phyloP scores from a whole-genome alignment of 2,888 invertebrate species.

The Miltochrista miniata region DNA sequence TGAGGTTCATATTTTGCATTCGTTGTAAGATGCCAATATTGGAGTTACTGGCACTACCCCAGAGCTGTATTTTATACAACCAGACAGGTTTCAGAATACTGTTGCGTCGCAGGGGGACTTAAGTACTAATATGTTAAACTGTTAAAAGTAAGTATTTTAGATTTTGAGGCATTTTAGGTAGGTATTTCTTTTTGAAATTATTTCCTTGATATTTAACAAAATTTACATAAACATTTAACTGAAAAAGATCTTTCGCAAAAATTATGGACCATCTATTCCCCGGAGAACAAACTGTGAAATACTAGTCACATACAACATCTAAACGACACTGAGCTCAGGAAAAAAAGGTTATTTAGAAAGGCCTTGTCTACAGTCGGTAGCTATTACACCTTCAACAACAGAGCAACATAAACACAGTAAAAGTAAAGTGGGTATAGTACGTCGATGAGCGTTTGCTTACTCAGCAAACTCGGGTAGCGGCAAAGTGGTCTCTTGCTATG shows the following conservation, averaged over 20 bases:
- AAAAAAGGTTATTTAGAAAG: constrained; percentile 35
- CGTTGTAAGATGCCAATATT: too few relatives aligned
- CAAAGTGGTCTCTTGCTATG: constrained; percentile 40
- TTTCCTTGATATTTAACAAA: too few relatives aligned
- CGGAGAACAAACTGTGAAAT: constrained; percentile 15
- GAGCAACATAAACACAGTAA: constrained; percentile 40
- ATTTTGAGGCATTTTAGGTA: too few relatives aligned
- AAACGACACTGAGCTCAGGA: constrained; percentile 25
- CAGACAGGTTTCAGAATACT: too few relatives aligned
- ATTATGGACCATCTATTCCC: too few relatives aligned
- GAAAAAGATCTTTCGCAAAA: neutral
- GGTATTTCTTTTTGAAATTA: too few relatives aligned
- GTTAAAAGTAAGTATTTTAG: too few relatives aligned
- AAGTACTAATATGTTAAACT: too few relatives aligned
- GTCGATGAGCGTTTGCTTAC: constrained; percentile 53
- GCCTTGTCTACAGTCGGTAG: constrained; percentile 23
- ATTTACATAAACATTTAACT: neutral
- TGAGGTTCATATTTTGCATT: too few relatives aligned
- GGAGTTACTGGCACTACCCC: too few relatives aligned
- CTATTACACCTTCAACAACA: constrained; percentile 41
- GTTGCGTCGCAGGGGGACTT: too few relatives aligned
- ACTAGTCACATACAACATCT: constrained; percentile 26
- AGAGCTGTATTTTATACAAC: too few relatives aligned
- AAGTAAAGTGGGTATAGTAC: constrained; percentile 49
- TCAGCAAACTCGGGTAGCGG: constrained; percentile 44